These are phyloP conservation scores for Sinella curviseta DNA, from an alignment of 1,140 invertebrate species.

Conservation along the genomic window DNA sequence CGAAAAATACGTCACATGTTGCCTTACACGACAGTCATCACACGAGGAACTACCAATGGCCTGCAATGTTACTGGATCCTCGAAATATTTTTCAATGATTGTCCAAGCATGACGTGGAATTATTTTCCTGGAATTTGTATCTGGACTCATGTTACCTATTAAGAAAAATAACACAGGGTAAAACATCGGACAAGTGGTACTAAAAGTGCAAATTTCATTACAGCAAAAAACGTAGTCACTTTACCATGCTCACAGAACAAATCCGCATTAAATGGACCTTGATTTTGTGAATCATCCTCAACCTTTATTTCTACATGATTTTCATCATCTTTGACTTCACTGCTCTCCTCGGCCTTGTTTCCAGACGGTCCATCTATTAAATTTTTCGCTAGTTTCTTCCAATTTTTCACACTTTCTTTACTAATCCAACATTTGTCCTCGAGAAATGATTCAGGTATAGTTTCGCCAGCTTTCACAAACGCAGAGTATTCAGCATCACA, in stretches of 20 bases:
- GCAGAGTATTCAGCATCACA: conserved; percentile 42
- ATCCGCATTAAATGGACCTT: conserved; percentile 59
- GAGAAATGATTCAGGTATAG: conserved; percentile 23
- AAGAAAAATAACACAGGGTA: conserved; percentile 30
- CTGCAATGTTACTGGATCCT: conserved; percentile 58
- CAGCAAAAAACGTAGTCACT: conserved; percentile 30
- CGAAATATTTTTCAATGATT: conserved; percentile 62
- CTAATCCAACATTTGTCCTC: conserved; percentile 38
- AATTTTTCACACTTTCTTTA: conserved; percentile 33
- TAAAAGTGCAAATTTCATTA: conserved; percentile 20
- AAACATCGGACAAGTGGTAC: conserved; percentile 16
- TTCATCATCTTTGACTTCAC: conserved; percentile 30
- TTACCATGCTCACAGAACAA: conserved; percentile 60
- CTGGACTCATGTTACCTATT: conserved; percentile 52
- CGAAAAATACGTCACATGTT: not conserved
- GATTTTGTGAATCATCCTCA: conserved; percentile 49
- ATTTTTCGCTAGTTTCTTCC: conserved; percentile 38
- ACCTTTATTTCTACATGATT: conserved; percentile 43
- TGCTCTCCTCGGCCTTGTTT: not conserved
- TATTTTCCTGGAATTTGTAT: conserved; percentile 55
- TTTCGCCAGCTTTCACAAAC: conserved; percentile 28
- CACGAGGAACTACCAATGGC: conserved; percentile 53
- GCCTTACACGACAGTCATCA: conserved; percentile 57
- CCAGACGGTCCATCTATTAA: conserved; percentile 33
- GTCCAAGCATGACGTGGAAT: conserved; percentile 60